Conservation (phyloP, 2,113 vertebrate genomes). For the Formicarius rufipectus region DNA sequence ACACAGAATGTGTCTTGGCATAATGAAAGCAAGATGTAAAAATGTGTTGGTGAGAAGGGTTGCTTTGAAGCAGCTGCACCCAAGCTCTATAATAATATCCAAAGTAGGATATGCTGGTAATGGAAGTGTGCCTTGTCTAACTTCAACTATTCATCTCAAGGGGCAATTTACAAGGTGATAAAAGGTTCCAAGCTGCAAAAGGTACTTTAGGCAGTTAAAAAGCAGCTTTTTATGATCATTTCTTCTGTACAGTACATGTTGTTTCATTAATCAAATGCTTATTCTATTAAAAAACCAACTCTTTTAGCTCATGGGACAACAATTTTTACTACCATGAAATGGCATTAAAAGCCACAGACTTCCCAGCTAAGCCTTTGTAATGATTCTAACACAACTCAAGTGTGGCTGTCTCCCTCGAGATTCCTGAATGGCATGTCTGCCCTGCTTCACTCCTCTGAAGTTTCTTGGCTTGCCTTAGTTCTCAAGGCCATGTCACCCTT, state of each 20-base stretch:
- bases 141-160: constrained; percentile 67
- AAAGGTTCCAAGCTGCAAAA: constrained; percentile 72
- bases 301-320: constrained; percentile 50
- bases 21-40: constrained; percentile 73
- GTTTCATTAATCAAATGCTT: constrained; percentile 75
- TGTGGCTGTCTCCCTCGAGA: constrained; percentile 1
- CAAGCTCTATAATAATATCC: constrained; percentile 18
- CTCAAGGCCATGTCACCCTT: not conserved
- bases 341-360: constrained; percentile 64
- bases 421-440: not conserved
- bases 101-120: constrained; percentile 56
- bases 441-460: not conserved
- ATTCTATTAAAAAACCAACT: constrained; percentile 69
- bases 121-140: constrained; percentile 53
- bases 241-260: constrained; percentile 63
- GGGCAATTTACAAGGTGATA: constrained; percentile 74
- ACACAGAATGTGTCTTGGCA: not conserved
- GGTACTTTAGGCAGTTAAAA: constrained; percentile 70
- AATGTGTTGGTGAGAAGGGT: constrained; percentile 57
- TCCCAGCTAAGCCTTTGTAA: constrained; percentile 57
- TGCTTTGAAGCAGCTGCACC: constrained; percentile 69
- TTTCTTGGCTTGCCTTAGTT: not conserved
- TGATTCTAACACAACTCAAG: constrained; percentile 46
- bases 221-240: constrained; percentile 68
- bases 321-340: constrained; percentile 67